phyloP scores from a whole-genome alignment of 1,140 invertebrate species.

The Contarinia nasturtii region DNA sequence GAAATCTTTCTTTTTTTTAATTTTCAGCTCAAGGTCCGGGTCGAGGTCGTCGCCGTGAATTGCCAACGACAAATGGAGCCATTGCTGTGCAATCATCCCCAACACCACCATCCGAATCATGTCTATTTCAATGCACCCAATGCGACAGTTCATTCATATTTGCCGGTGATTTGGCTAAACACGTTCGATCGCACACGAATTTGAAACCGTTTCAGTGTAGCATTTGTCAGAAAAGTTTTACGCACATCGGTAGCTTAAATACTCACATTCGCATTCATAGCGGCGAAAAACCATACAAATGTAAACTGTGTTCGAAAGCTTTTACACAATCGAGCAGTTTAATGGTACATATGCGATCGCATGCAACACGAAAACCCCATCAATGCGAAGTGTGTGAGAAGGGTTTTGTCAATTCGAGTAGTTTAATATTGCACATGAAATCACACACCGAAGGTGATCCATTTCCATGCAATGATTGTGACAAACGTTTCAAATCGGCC shows the following conservation, averaged over 20 bases:
- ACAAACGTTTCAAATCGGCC: slow-evolving; percentile 20
- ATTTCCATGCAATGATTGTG: slow-evolving; percentile 18
- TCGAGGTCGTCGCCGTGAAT: not conserved
- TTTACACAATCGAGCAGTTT: slow-evolving; percentile 54
- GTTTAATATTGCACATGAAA: slow-evolving; percentile 18
- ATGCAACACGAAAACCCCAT: slow-evolving; percentile 46
- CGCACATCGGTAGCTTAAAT: slow-evolving; percentile 58
- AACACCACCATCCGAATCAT: slow-evolving; percentile 5
- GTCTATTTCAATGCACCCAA: slow-evolving; percentile 30
- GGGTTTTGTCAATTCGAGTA: slow-evolving; percentile 22
- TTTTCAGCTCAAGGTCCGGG: slow-evolving; percentile 1
- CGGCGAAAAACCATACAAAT: slow-evolving; percentile 23
- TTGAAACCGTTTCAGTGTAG: slow-evolving; percentile 30
- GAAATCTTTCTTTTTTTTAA: not conserved
- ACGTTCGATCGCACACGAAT: slow-evolving; percentile 29
- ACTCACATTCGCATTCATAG: slow-evolving; percentile 69
- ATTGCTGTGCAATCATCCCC: not conserved
- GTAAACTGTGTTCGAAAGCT: slow-evolving; percentile 27
- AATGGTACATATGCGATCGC: slow-evolving; percentile 45
- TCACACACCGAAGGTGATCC: slow-evolving; percentile 15
- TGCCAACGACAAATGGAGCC: too few relatives aligned
- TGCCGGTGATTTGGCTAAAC: slow-evolving; percentile 35
- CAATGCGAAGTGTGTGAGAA: slow-evolving; percentile 37
- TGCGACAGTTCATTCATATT: slow-evolving; percentile 39
- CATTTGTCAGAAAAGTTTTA: slow-evolving; percentile 26